phyloP scores from a whole-genome alignment of 2,113 vertebrate genomes.

The Uria lomvia region DNA sequence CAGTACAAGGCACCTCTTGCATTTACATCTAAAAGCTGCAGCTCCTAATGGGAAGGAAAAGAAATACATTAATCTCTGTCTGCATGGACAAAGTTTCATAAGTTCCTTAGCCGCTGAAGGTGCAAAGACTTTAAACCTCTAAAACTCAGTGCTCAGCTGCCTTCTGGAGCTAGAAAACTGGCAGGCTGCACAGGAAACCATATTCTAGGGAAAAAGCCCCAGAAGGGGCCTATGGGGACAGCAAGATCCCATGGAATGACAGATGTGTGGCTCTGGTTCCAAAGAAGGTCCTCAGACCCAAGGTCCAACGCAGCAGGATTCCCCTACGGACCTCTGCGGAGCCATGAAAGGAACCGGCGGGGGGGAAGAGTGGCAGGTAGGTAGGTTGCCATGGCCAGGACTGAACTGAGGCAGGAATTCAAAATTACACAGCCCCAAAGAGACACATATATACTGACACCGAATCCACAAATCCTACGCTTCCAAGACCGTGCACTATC shows the following conservation, averaged over 20 bases:
- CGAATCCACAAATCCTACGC: not conserved
- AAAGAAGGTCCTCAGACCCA: not conserved
- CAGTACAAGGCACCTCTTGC: not conserved
- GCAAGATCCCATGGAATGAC: not conserved
- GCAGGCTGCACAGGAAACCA: conserved; percentile 3
- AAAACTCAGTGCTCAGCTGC: not conserved
- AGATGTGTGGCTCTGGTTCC: not conserved
- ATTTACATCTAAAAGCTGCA: not conserved
- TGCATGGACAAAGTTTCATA: conserved; percentile 5
- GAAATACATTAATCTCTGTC: conserved; percentile 14
- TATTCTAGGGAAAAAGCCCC: not conserved
- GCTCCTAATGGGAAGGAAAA: conserved; percentile 7
- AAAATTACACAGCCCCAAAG: not conserved
- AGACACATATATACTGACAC: not conserved
- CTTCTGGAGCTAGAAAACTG: not conserved
- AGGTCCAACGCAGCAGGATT: not conserved
- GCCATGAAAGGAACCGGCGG: not conserved
- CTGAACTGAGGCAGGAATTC: not conserved
- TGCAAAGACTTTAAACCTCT: conserved; percentile 28
- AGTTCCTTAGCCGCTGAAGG: conserved; percentile 28
- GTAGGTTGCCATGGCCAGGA: not conserved
- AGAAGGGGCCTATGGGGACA: not conserved
- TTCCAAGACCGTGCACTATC: not conserved
- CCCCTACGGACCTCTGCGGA: not conserved
- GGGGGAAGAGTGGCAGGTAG: not conserved